Percentiles rank a stretch among this genome's conserved stretches.
phyloP scores from a whole-genome alignment of 1,140 invertebrate species.

The Drosophila miranda region DNA sequence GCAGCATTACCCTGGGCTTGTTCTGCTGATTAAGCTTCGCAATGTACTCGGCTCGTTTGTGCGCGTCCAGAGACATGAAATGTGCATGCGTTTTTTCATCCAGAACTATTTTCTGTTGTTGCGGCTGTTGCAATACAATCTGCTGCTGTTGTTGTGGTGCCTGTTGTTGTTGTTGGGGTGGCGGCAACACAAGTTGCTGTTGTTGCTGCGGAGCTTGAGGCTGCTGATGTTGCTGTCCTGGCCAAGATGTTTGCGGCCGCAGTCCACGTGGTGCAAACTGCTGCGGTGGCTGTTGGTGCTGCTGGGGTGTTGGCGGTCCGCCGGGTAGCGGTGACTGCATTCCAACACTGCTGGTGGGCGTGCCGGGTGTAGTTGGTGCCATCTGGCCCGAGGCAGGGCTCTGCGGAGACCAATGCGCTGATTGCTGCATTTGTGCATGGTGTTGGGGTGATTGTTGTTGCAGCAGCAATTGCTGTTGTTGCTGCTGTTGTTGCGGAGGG shows the following conservation, averaged over 20 bases:
- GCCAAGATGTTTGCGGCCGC: conserved; percentile 74
- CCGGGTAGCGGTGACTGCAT: conserved; percentile 72
- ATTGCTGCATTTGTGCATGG: conserved; percentile 63
- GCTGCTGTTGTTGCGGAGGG: conserved; percentile 67
- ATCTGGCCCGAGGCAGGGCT: conserved; percentile 67
- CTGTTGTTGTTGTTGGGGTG: conserved; percentile 81
- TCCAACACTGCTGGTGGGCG: conserved; percentile 68
- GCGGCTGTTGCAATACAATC: conserved; percentile 80
- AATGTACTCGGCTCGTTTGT: conserved; percentile 89
- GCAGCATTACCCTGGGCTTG: conserved; percentile 83
- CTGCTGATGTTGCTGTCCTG: conserved; percentile 52
- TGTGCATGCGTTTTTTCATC: conserved; percentile 92
- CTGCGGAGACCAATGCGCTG: conserved; percentile 64
- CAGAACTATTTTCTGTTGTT: conserved; percentile 88
- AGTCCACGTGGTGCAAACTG: conserved; percentile 61
- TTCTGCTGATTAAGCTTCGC: conserved; percentile 88
- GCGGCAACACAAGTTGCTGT: conserved; percentile 68
- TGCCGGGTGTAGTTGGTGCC: conserved; percentile 62
- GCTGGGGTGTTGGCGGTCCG: conserved; percentile 64
- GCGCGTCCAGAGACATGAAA: conserved; percentile 90
- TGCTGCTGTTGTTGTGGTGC: conserved; percentile 76
- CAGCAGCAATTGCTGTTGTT: conserved; percentile 57
- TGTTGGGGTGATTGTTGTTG: conserved; percentile 75
- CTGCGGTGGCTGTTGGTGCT: conserved; percentile 61
- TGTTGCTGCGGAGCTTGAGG: conserved; percentile 56